phyloP scores from a whole-genome alignment of 2,797 vertebrate genomes.

The Falco peregrinus region DNA sequence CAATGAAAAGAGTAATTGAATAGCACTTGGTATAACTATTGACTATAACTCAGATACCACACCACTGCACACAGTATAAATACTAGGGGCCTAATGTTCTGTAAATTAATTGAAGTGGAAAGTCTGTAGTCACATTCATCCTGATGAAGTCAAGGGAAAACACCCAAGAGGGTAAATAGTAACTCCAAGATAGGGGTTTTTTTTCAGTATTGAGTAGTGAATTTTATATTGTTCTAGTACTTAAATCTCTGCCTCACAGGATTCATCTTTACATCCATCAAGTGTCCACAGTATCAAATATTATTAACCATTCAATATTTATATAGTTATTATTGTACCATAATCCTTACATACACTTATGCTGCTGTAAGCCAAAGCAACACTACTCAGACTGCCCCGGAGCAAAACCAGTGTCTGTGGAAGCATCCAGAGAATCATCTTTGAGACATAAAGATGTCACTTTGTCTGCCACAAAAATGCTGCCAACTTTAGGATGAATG shows the following conservation, averaged over 20 bases:
- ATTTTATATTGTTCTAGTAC: background rate
- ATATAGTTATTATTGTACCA: background rate
- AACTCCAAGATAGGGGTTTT: rapidly evolving
- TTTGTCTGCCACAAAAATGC: conserved; percentile 18
- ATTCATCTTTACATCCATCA: background rate
- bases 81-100: background rate
- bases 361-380: background rate
- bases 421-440: background rate
- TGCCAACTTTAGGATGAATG: conserved; percentile 37
- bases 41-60: background rate
- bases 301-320: background rate
- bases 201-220: background rate
- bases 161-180: background rate
- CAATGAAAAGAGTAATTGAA: background rate
- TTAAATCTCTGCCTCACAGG: background rate
- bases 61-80: background rate
- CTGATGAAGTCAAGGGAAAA: background rate
- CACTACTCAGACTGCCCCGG: background rate
- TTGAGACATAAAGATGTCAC: conserved; percentile 15
- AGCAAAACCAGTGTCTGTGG: background rate
- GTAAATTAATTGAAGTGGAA: conserved; percentile 1
- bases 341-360: background rate
- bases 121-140: background rate
- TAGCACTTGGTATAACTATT: background rate
- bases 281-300: background rate